Conservation (phyloP, 1,140 invertebrate genomes). For the Druon quercuslanigerum region DNA sequence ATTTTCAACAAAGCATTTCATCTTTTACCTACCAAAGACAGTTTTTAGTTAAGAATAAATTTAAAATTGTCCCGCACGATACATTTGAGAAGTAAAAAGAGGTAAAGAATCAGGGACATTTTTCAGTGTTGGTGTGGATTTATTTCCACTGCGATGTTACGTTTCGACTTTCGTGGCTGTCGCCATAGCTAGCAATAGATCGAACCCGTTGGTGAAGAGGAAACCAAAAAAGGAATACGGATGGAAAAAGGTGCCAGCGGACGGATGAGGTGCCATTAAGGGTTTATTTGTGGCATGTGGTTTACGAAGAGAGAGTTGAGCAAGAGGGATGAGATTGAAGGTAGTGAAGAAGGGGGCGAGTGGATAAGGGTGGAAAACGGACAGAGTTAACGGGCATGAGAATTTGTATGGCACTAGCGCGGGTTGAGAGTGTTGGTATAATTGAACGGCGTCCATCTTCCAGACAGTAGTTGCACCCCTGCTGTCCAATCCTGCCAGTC, state of each 20-base stretch:
- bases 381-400: constrained; percentile 49
- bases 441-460: constrained; percentile 66
- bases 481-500: constrained; percentile 47
- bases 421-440: constrained; percentile 53
- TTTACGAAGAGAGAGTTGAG: neutral
- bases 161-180: too few species aligned
- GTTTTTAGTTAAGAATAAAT: too few species aligned
- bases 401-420: constrained; percentile 38
- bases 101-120: too few species aligned
- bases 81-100: too few species aligned
- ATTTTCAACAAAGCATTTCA: too few species aligned
- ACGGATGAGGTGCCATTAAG: constrained; percentile 19
- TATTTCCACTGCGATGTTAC: too few species aligned
- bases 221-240: neutral
- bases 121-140: too few species aligned
- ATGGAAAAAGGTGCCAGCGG: constrained; percentile 4
- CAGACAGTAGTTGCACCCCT: constrained; percentile 52
- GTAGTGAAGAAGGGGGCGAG: constrained; percentile 33
- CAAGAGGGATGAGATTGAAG: constrained; percentile 23
- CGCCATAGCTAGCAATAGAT: too few species aligned
- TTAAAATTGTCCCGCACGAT: too few species aligned
- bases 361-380: constrained; percentile 44
- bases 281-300: constrained; percentile 54
- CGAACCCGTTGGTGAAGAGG: neutral
- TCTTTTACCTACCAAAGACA: too few species aligned